phyloP scores from a whole-genome alignment of 2,888 invertebrate genomes.

The Plagiodera versicolora region DNA sequence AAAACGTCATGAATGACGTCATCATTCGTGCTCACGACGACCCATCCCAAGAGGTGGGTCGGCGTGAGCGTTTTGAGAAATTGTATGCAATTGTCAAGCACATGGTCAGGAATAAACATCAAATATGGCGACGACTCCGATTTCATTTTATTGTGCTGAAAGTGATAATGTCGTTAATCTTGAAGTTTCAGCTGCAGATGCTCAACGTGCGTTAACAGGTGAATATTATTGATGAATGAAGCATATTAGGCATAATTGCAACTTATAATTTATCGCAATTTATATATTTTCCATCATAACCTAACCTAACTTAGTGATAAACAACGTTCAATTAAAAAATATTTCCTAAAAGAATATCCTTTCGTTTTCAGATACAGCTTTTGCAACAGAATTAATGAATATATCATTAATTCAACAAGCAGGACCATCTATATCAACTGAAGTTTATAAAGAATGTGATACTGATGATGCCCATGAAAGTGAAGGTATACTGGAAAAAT shows the following conservation, averaged over 20 bases:
- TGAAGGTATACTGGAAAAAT: conserved; percentile 11
- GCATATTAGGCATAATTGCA: not conserved
- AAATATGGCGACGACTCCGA: conserved; percentile 4
- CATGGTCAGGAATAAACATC: not conserved
- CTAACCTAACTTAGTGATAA: not conserved
- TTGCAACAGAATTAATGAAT: conserved; percentile 5
- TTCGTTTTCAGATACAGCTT: conserved; percentile 9
- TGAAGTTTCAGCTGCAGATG: not conserved
- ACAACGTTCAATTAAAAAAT: not conserved
- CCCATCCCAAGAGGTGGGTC: too few species aligned
- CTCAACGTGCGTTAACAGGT: not conserved
- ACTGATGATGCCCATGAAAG: conserved; percentile 5
- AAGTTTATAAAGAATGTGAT: conserved; percentile 3
- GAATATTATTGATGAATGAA: conserved; percentile 6
- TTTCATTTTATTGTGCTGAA: conserved; percentile 5
- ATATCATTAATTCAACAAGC: conserved; percentile 1
- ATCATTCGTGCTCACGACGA: too few species aligned
- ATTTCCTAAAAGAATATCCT: not conserved
- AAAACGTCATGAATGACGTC: too few species aligned
- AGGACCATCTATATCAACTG: not conserved
- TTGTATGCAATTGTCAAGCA: too few species aligned
- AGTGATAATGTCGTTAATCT: not conserved
- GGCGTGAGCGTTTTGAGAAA: too few species aligned
- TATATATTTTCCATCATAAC: conserved; percentile 8
- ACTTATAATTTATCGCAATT: conserved; percentile 6